phyloP scores from a whole-genome alignment of 2,113 vertebrate species.

The Mus spicilegus region DNA sequence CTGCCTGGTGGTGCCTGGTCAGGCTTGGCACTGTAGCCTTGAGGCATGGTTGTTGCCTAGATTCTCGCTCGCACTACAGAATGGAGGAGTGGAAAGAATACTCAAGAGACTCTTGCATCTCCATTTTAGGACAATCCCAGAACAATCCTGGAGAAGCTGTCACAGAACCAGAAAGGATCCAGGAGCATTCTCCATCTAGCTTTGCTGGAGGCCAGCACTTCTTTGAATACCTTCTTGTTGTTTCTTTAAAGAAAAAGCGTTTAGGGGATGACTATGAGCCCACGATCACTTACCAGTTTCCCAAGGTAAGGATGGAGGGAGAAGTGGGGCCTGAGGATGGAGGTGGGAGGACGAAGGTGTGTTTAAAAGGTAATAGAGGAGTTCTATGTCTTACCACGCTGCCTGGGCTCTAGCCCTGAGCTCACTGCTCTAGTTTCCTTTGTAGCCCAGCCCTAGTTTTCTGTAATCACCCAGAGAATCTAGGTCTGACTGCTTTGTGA shows the following conservation, averaged over 20 bases:
- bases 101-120: constrained; percentile 16
- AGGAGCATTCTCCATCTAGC: constrained; percentile 75
- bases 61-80: neutral
- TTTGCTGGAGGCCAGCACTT: constrained; percentile 92
- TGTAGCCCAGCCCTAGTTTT: neutral
- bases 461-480: constrained; percentile 60
- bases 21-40: neutral
- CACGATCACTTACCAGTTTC: constrained; percentile 96
- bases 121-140: constrained; percentile 78
- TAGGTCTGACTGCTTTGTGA: constrained; percentile 60
- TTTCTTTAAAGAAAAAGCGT: constrained; percentile 91
- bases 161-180: constrained; percentile 6
- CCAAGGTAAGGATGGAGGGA: constrained; percentile 90
- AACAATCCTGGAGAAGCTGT: constrained; percentile 66
- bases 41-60: neutral
- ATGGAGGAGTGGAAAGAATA: neutral
- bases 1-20: neutral
- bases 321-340: neutral
- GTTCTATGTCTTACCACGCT: neutral
- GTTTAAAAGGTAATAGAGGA: neutral
- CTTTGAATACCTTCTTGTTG: constrained; percentile 97
- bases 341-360: neutral
- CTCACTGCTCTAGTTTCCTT: neutral
- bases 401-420: neutral
- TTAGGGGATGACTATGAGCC: constrained; percentile 89